Evolutionary conservation across 1,140 invertebrate genomes (phyloP).

Genomic region (Cataglyphis hispanica): DNA sequence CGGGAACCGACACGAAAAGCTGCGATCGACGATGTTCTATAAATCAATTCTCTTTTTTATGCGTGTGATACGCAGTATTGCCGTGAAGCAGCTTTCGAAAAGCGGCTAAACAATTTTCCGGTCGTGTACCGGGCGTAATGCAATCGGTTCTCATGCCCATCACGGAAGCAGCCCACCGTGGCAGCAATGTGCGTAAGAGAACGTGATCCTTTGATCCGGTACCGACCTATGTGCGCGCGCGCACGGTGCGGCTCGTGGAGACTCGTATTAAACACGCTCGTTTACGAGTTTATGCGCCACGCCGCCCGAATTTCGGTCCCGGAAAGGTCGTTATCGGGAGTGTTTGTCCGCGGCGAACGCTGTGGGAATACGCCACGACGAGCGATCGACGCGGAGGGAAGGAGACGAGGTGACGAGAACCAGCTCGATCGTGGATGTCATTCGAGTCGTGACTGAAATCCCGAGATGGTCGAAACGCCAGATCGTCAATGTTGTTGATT

Average conservation of each 20-base stretch:
- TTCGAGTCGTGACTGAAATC: conserved; percentile 72
- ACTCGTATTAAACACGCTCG: conserved; percentile 72
- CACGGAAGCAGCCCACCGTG: conserved; percentile 71
- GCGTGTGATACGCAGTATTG: conserved; percentile 13
- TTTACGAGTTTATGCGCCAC: conserved; percentile 65
- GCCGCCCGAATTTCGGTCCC: conserved; percentile 68
- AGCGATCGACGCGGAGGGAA: conserved; percentile 51
- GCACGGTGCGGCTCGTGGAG: conserved; percentile 18
- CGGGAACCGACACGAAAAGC: conserved; percentile 1
- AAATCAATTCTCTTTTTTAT: conserved; percentile 44
- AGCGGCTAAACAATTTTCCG: conserved; percentile 55
- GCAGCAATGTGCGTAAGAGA: conserved; percentile 71
- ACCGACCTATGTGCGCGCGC: conserved; percentile 69
- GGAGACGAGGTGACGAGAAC: conserved; percentile 70
- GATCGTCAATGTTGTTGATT: not conserved
- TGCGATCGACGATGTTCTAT: conserved; percentile 18
- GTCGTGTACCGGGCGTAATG: conserved; percentile 64
- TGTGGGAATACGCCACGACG: conserved; percentile 61
- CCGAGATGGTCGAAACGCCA: conserved; percentile 58
- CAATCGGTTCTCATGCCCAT: conserved; percentile 75
- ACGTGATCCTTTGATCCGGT: conserved; percentile 75
- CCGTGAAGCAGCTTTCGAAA: conserved; percentile 31
- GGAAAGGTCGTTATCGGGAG: conserved; percentile 66
- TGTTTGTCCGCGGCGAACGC: conserved; percentile 50
- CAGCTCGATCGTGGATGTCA: conserved; percentile 69